A percentile compares a stretch with the other conserved stretches of the same genome.
Evolutionary conservation across 2,797 vertebrate species (phyloP).

Genomic region (Trachops cirrhosus): DNA sequence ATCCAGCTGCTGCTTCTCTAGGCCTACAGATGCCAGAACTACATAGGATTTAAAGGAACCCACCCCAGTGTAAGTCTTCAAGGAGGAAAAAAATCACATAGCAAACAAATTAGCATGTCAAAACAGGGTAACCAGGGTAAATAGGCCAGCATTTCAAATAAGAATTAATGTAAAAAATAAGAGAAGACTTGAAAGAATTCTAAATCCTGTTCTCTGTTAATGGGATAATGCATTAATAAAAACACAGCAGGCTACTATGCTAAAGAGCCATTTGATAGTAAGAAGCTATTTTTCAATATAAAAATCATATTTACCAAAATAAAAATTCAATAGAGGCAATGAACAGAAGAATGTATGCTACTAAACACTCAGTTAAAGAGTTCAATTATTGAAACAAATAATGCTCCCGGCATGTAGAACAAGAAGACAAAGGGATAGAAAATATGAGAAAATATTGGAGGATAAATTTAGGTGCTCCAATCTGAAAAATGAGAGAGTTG

Average conservation of each 20-base stretch:
- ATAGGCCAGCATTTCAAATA: neutral
- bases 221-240: conserved; percentile 22
- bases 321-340: neutral
- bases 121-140: neutral
- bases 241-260: neutral
- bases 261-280: conserved; percentile 21
- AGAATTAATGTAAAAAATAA: neutral
- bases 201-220: neutral
- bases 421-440: conserved; percentile 7
- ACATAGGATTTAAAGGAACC: neutral
- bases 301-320: conserved; percentile 13
- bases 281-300: neutral
- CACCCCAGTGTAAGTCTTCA: neutral
- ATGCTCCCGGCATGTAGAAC: neutral
- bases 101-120: conserved; percentile 11
- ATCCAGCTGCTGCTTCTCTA: neutral
- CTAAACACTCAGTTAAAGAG: neutral
- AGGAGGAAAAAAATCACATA: neutral
- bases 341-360: conserved; percentile 18
- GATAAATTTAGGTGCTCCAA: neutral
- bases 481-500: neutral
- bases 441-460: neutral
- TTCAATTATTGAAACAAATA: conserved; percentile 30
- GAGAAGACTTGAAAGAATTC: conserved; percentile 16
- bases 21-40: neutral